A percentile compares a stretch with the other conserved stretches of the same genome.
phyloP scores from a whole-genome alignment of 2,888 invertebrate genomes.

The Acanthosepion lycidas region DNA sequence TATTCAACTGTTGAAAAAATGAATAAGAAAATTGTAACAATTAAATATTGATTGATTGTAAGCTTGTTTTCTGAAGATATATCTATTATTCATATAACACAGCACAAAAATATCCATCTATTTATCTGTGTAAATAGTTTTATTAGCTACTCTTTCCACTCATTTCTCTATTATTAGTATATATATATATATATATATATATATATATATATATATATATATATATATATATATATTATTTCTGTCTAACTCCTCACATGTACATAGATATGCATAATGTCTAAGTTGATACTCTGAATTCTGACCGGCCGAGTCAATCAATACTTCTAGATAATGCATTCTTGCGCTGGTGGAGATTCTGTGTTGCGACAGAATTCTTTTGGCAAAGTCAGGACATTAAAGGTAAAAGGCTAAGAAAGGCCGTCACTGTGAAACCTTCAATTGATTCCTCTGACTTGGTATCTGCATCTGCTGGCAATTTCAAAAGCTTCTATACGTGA shows the following conservation, averaged over 20 bases:
- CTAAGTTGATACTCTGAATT: neutral
- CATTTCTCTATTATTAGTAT: neutral
- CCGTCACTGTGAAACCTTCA: neutral
- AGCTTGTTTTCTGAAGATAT: neutral
- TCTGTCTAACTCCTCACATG: neutral
- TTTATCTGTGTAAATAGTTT: neutral
- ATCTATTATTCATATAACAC: neutral
- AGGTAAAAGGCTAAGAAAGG: neutral
- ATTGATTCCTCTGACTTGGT: neutral
- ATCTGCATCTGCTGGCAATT: neutral
- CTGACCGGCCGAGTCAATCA: neutral
- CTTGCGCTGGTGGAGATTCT: neutral
- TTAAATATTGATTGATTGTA: neutral
- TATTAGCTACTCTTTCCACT: no score
- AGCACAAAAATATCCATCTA: neutral
- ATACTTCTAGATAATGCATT: neutral
- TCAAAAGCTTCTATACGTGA: neutral
- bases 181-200: conserved; percentile 25
- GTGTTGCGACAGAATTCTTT: neutral
- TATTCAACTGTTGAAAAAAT: neutral
- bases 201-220: conserved; percentile 35
- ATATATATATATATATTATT: neutral
- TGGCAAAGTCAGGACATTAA: neutral
- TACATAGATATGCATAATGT: neutral
- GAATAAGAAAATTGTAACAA: neutral